These are phyloP conservation scores for Aythya fuligula DNA, from an alignment of 2,797 vertebrate species.

Conservation along the genomic window DNA sequence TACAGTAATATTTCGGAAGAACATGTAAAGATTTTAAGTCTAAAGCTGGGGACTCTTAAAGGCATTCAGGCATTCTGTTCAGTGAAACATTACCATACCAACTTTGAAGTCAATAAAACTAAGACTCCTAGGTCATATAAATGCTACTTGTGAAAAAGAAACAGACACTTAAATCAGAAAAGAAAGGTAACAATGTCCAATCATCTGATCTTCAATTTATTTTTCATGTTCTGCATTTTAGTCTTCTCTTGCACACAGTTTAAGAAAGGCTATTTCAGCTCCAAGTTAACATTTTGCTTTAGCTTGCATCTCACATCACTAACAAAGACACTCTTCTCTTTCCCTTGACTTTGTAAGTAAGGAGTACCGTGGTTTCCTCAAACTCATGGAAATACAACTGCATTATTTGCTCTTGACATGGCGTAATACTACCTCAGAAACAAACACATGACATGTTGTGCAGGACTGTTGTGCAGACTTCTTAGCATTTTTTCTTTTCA, in stretches of 20 bases:
- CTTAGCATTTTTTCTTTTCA: not conserved
- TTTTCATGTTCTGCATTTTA: not conserved
- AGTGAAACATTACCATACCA: not conserved
- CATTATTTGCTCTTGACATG: not conserved
- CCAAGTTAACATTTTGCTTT: not conserved
- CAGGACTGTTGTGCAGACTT: not conserved
- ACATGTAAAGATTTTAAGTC: not conserved
- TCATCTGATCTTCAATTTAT: not conserved
- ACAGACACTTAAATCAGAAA: not conserved
- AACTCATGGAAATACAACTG: not conserved
- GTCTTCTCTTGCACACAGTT: not conserved
- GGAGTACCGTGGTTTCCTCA: not conserved
- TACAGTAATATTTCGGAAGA: not conserved
- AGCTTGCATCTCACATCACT: not conserved
- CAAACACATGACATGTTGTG: not conserved
- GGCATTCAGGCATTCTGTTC: not conserved
- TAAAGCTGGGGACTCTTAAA: not conserved
- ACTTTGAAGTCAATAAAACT: not conserved
- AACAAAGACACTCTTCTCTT: not conserved
- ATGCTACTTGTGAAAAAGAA: not conserved
- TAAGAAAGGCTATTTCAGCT: not conserved
- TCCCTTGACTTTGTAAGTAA: not conserved
- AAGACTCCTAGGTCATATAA: not conserved
- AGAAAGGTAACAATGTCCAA: not conserved
- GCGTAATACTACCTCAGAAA: not conserved